Evolutionary conservation across 2,113 vertebrate species (phyloP).

Genomic region (Cryptomyrus ogoouensis): DNA sequence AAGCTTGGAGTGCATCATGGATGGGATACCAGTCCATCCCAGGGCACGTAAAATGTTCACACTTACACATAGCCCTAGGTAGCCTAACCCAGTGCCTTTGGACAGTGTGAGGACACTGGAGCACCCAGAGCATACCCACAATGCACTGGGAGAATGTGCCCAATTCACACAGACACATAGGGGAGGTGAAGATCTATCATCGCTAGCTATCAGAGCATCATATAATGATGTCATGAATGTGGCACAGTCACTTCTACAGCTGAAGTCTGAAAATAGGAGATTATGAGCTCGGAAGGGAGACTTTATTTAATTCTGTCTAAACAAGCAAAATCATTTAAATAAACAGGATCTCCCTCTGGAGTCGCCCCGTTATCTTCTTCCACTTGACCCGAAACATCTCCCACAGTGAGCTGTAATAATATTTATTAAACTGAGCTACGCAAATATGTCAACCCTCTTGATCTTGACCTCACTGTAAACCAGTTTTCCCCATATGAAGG

Average conservation of each 20-base stretch:
- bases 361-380: neutral
- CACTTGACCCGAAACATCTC: neutral
- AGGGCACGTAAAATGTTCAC: neutral
- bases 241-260: neutral
- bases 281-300: neutral
- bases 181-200: neutral
- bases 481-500: neutral
- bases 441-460: neutral
- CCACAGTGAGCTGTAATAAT: neutral
- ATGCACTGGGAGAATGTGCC: neutral
- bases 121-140: neutral
- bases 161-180: neutral
- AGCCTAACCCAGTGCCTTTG: neutral
- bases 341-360: neutral
- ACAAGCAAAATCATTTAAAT: neutral
- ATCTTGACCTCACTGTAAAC: neutral
- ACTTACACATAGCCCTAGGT: neutral
- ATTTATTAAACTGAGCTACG: neutral
- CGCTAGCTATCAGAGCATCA: neutral
- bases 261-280: neutral
- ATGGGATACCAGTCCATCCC: neutral
- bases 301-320: neutral
- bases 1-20: neutral
- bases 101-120: neutral
- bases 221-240: neutral